Evolutionary conservation across 2,113 vertebrate species (phyloP), one percentile per base, ranked within the genome.

Genomic region (Genyomyrus donnyi): DNA sequence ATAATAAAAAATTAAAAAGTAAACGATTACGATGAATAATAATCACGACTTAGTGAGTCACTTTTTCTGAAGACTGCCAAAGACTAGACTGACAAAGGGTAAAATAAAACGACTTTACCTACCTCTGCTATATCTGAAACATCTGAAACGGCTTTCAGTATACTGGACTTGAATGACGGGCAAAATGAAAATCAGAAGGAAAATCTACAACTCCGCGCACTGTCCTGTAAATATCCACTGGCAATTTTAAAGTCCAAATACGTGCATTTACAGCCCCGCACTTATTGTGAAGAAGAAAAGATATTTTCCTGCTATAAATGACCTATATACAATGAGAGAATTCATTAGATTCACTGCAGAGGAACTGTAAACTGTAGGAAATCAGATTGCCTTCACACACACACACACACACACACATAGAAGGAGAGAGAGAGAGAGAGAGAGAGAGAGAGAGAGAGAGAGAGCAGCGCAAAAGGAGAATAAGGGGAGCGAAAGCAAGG

Each of bases 401-500:
- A 49, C 56, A 90, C 27, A n/a, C 3, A 89, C 42, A 90, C 1
- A 42, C 48, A 50, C 24, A 89, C 42, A 89, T 13, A 80, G 70
- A 39, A 19, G 10, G n/a, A 66, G 62, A 70, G 62, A 66, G 62
- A 13, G 86, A 35, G 48, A 84, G 88, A 84, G 48, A 83, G 88
- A 83, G 88, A 31, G 87, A 35, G 88, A 83, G 88, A 89, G 48
- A 80, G 88, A 80, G 88, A 89, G 89, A 87, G 62, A 77, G 91
- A 90, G 88, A 89, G 91, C 4, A 31, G 90, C 91, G 92, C 91
- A 85, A 93, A 88, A 91, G 89, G 91, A 94, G 94, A 96, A 96
- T 96, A 95, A 95, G 92, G 95, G 92, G 92, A 92, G 93, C 96
- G 95, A 95, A 95, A 95, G 95, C 95, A 92, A 95, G 95, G 92